A percentile compares a stretch with the other conserved stretches of the same genome.
phyloP scores from a whole-genome alignment of 1,140 invertebrate genomes.

The Pectinophora gossypiella region DNA sequence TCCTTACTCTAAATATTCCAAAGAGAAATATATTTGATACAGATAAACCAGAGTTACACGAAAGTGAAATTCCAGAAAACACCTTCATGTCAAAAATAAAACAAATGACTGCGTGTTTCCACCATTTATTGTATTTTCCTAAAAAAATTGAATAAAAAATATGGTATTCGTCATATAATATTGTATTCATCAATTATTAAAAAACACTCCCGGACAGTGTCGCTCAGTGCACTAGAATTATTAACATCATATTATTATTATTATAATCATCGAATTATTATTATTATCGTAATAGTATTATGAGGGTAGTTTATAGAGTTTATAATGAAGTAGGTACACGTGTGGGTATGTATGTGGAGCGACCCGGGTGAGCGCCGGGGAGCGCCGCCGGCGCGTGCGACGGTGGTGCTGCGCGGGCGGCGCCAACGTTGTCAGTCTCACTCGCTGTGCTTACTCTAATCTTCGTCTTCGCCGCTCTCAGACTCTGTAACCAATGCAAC shows the following conservation, averaged over 20 bases:
- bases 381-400: neutral
- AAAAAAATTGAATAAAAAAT: conserved; percentile 76
- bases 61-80: too few relatives aligned
- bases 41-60: too few relatives aligned
- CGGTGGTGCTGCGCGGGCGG: conserved; percentile 24
- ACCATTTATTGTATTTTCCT: conserved; percentile 72
- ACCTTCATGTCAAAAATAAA: conserved; percentile 48
- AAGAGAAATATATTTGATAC: too few relatives aligned
- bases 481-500: conserved; percentile 63
- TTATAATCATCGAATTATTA: conserved; percentile 13
- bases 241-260: conserved; percentile 21
- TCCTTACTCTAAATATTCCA: too few relatives aligned
- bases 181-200: conserved; percentile 56
- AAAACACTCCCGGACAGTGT: conserved; percentile 42
- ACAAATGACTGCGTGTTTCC: conserved; percentile 51
- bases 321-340: neutral
- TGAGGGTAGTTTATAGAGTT: too few relatives aligned
- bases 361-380: neutral
- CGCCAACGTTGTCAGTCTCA: conserved; percentile 62
- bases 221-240: conserved; percentile 15
- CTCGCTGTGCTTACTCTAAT: conserved; percentile 68
- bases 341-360: neutral
- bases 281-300: conserved; percentile 2
- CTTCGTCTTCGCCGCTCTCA: conserved; percentile 64
- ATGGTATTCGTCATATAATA: conserved; percentile 56